These are phyloP conservation scores for Cinara cedri DNA, from an alignment of 2,888 invertebrate species.

Conservation along the genomic window DNA sequence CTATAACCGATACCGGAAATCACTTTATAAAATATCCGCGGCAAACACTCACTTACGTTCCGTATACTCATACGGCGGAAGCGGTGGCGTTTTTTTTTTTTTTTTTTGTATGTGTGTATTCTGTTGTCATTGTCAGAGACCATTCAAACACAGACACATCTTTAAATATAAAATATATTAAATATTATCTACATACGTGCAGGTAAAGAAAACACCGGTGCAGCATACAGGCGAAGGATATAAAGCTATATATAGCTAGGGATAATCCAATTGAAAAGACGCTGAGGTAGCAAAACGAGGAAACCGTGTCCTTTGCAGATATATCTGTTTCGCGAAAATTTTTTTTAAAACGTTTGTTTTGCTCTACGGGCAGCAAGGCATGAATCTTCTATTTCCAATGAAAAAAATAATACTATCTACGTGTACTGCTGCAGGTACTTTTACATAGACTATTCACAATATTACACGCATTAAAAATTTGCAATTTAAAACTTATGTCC, in stretches of 20 bases:
- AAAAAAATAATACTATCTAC: too few relatives aligned
- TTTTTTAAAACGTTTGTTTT: constrained; percentile 40
- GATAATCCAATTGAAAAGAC: constrained; percentile 39
- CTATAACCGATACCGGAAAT: constrained; percentile 24
- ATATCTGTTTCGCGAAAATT: constrained; percentile 13
- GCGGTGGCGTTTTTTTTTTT: too few relatives aligned
- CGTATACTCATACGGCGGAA: background rate
- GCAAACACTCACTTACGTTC: background rate
- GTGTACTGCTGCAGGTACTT: too few relatives aligned
- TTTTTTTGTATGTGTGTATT: too few relatives aligned
- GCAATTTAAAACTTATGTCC: constrained; percentile 47
- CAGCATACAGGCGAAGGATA: background rate
- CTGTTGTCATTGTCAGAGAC: constrained; percentile 12
- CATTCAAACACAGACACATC: constrained; percentile 5
- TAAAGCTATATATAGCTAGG: too few relatives aligned
- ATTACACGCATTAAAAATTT: constrained; percentile 30
- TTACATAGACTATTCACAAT: too few relatives aligned
- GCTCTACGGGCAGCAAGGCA: background rate
- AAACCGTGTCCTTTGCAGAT: constrained; percentile 40
- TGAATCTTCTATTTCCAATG: background rate
- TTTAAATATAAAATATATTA: background rate
- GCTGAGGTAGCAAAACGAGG: constrained; percentile 9
- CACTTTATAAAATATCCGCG: background rate
- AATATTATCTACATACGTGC: background rate
- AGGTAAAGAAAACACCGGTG: constrained; percentile 22